Evolutionary conservation across 2,797 vertebrate species (phyloP).

Genomic region (Botia almorhae): DNA sequence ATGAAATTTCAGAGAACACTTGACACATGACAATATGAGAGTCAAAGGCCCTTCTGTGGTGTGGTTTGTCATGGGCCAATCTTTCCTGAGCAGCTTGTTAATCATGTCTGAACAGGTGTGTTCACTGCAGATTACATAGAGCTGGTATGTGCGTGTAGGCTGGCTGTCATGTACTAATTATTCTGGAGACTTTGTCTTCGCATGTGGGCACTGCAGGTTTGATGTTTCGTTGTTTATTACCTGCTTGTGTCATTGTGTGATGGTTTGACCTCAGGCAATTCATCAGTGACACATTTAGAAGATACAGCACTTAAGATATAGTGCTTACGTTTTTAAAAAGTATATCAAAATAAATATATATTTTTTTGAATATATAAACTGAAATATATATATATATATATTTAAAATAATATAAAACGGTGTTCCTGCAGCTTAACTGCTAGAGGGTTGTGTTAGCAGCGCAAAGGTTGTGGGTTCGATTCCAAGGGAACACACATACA

Average conservation of each 20-base stretch:
- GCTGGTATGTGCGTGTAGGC: constrained; percentile 53
- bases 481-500: too few species aligned
- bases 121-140: constrained; percentile 64
- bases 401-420: too few species aligned
- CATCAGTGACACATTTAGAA: neutral
- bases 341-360: neutral
- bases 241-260: neutral
- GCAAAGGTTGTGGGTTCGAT: too few species aligned
- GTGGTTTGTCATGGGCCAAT: constrained; percentile 58
- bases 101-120: constrained; percentile 80
- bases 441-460: too few species aligned
- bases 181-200: constrained; percentile 29
- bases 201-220: constrained; percentile 40
- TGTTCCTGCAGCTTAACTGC: too few species aligned
- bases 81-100: constrained; percentile 71
- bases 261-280: neutral
- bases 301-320: neutral
- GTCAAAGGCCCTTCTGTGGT: constrained; percentile 60
- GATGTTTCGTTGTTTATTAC: constrained; percentile 22
- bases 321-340: neutral
- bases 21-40: constrained; percentile 25
- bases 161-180: constrained; percentile 47
- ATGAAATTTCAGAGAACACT: constrained; percentile 69
- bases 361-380: too few species aligned
- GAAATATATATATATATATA: too few species aligned